Percentiles rank a stretch among this genome's conserved stretches.
phyloP scores from a whole-genome alignment of 2,113 vertebrate species.

The Tachycineta bicolor region DNA sequence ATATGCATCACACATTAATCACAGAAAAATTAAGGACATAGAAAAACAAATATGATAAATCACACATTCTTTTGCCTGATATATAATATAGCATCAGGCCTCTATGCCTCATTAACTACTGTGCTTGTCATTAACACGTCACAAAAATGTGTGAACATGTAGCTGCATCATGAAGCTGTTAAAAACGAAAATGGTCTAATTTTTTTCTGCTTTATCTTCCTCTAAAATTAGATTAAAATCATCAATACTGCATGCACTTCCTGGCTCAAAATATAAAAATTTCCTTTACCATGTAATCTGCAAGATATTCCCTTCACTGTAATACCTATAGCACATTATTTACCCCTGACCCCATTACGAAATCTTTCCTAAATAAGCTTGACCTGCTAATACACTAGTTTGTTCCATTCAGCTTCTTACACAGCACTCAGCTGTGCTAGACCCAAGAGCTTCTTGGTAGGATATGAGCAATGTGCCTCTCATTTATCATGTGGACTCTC shows the following conservation, averaged over 20 bases:
- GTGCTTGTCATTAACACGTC: background rate
- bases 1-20: constrained; percentile 34
- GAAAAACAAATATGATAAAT: constrained; percentile 49
- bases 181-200: background rate
- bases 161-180: background rate
- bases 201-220: background rate
- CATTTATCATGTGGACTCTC: background rate
- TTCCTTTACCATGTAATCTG: background rate
- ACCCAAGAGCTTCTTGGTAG: background rate
- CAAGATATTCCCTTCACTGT: background rate
- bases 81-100: background rate
- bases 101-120: constrained; percentile 1
- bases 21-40: constrained; percentile 6
- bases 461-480: background rate
- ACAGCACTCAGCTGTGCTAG: background rate
- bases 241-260: background rate
- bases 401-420: background rate
- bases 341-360: rapidly evolving
- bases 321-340: background rate
- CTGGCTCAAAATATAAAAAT: background rate
- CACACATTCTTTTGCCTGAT: background rate
- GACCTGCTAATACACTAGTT: background rate
- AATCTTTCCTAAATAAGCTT: background rate
- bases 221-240: background rate
- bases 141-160: background rate